Evolutionary conservation across 1,140 invertebrate genomes (phyloP), one percentile per base, ranked within the genome.

Genomic region (Eriosoma lanigerum): DNA sequence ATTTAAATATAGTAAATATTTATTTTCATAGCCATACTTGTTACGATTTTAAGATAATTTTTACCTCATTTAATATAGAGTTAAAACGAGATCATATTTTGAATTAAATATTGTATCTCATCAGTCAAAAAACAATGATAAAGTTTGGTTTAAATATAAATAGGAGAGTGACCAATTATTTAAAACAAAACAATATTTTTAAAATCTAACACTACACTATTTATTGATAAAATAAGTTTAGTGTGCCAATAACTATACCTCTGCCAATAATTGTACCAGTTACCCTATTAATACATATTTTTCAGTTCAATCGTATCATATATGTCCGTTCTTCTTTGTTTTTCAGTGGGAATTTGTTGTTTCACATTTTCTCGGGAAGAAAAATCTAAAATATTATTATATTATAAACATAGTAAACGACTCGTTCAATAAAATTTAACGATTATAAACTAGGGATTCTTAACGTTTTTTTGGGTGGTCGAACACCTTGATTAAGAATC

Each of bases 311-410:
- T 56, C 0, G 90, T 92, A 78, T 92, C 89, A 84, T 97, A 97
- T 8, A 97, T 83, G 86, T 97, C 94, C 1, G 87, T 89, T 82
- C 95, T 90, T 82, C 91, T 89, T 87, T 97, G 95, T 44, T 85
- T 85, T 73, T 87, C 89, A 32, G 93, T 89, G 17, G 95, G 95
- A 84, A 97, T 94, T 87, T 95, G 93, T 48, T 88, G 86, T 81
- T 95, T 88, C 0, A 95, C 91, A 84, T 93, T 90, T 58, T 93
- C 89, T 46, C 94, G 89, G 81, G 90, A 86, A 32, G 87, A 86
- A 66, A 95, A 85, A 89, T 96, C 93, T 94, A 84, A 82, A 88
- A 86, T 81, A 83, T 82, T 82, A 83, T 66, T 81, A 38, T 46
- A 21, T 62, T 15, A 48, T 78, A 73, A n/a, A n/a, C n/a, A n/a